Conservation (phyloP, 2,888 invertebrate genomes). For the Chaetoderma sp. region DNA sequence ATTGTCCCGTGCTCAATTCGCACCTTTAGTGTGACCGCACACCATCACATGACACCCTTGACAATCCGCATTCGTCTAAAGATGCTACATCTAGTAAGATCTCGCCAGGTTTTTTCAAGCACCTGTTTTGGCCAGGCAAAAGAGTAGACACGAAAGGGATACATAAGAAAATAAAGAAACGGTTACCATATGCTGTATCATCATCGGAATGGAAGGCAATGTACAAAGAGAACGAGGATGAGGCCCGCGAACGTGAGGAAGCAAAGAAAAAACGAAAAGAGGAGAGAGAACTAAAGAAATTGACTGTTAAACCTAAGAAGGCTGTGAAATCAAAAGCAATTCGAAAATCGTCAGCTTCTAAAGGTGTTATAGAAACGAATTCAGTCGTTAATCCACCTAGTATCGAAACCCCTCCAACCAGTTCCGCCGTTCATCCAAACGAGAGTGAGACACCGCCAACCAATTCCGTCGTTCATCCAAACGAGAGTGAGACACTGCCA, state of each 20-base stretch:
- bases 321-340: too few species aligned
- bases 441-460: too few species aligned
- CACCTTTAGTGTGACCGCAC: slow-evolving; percentile 21
- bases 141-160: neutral
- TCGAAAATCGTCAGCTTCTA: too few species aligned
- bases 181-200: neutral
- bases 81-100: neutral
- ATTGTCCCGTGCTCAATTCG: slow-evolving; percentile 20
- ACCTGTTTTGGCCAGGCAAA: neutral
- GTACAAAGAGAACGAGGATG: neutral
- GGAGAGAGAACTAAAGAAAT: neutral
- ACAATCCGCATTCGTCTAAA: slow-evolving; percentile 14
- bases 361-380: too few species aligned
- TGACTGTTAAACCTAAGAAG: too few species aligned
- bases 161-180: neutral
- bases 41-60: slow-evolving; percentile 17
- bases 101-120: neutral
- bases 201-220: neutral
- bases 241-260: neutral
- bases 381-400: too few species aligned
- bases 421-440: too few species aligned
- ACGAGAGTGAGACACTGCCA: too few species aligned
- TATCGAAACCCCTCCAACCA: too few species aligned
- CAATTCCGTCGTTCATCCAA: too few species aligned
- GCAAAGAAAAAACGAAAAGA: neutral